Base-by-base conservation (phyloP, 30 jellyfish, hydroid and myxozoan genomes). In the Calvadosia cruxmelitensis region DNA sequence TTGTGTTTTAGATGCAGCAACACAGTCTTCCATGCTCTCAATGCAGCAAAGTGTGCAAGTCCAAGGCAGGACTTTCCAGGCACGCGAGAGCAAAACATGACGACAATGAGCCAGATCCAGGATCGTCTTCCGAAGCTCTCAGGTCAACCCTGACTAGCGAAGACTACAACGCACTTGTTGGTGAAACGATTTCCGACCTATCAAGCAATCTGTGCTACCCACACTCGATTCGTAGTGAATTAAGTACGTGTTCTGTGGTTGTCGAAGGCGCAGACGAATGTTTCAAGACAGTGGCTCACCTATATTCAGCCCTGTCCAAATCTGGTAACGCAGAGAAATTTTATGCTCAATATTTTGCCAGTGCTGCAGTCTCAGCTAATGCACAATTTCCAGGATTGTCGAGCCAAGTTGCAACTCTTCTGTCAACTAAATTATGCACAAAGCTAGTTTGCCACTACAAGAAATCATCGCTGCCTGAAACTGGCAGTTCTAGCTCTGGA, bases 41-140 rank as follows among this genome's bases (percentile, higher is more conserved):
- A 42, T 69, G 78, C 32, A 12, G 68, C 78, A 69, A 69, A 42
- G 26, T 35, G 30, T 69, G 71, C 78, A 69, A 69, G n/a, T 69
- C 78, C 3, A 69, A 69, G 68, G 78, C 71, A 29, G 68, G 78
- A 26, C 70, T 69, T 34, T 34, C 78, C 35, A 69, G 78, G 78
- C 71, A 69, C 78, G 27, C 49, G 24, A 30, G 33, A 24, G 77
- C 71, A 67, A 67, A 29, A 50, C 77, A 67, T 68, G 23, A 15
- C 32, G 34, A 67, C 16, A 67, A 3, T 67, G 77, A 67, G 3
- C 64, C 27, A 67, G 16, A 67, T 16, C 64, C 53, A 64, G 31
- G 31, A 7, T 31, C 63, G 15, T 27, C 49, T 61, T 34, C 35
- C 0, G 48, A 69, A 35, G 34, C 2, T 34, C 2, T 5, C 69